Evolutionary conservation across 2,888 invertebrate species (phyloP), one percentile per base, ranked within the genome.

Genomic region (Eulithis prunata): DNA sequence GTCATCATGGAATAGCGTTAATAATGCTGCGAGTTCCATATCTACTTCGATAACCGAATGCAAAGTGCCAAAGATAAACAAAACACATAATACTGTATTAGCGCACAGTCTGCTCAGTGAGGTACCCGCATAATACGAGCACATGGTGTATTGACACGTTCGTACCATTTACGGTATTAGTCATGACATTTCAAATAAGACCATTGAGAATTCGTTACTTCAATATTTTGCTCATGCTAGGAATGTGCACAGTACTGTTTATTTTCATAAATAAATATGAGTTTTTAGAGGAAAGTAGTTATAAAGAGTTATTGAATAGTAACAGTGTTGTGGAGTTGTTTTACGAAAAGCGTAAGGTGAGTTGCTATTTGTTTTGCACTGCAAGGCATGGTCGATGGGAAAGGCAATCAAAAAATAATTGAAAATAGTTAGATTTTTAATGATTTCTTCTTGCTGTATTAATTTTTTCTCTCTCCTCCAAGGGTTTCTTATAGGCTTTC

Each of bases 261-360:
- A 4, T 59, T 41, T 64, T 58, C 14, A 7, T 53, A 1, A 64
- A 32, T 53, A 52, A 51, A 14, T 45, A 47, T 5, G 1, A 41
- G 41, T 41, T 10, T 41, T 8, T 41, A 10, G 46, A 63, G 46
- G 41, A 7, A 38, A 21, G 11, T n/a, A 43, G 14, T 51, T 28
- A 68, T 56, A 69, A 70, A 67, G 69, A 47, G 58, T 21, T 49
- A 36, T 13, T 55, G 1, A 36, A 45, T 5, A 45, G 32, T 12
- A 52, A 36, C 8, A 55, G 41, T 58, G 14, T 58, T 54, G 41
- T 32, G 28, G 12, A 46, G 46, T 32, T 28, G 14, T 68, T 59
- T 59, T 68, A 65, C 28, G 62, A 59, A 14, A 57, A 47, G 28
- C 64, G 64, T 11, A 65, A 62, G 59, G 68, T 68, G 32, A 68